Conservation (phyloP, 2,113 vertebrate species). For the Ursus arctos region DNA sequence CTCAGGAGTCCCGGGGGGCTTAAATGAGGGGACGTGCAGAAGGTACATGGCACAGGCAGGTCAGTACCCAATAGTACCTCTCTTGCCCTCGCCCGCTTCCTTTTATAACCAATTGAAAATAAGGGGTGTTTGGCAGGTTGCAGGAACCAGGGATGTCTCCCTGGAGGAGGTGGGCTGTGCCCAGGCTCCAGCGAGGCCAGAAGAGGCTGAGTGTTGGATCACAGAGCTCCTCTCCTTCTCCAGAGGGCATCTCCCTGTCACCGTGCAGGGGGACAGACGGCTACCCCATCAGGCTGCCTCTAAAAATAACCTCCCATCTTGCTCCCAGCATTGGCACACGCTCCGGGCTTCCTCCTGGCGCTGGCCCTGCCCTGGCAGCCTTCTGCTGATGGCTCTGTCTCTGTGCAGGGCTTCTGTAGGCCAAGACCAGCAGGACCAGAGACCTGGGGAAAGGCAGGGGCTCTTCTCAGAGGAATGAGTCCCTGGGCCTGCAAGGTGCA, state of each 20-base stretch:
- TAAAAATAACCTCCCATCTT: constrained; percentile 75
- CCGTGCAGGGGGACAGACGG: constrained; percentile 61
- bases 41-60: neutral
- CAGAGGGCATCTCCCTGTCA: constrained; percentile 44
- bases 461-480: neutral
- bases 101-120: neutral
- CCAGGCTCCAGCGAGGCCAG: neutral
- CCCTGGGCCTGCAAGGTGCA: neutral
- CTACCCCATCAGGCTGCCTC: constrained; percentile 69
- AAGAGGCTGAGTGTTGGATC: neutral
- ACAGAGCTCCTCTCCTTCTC: neutral
- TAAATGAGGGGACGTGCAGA: too few relatives aligned
- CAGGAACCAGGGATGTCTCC: neutral
- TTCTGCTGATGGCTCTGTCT: neutral
- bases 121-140: neutral
- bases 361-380: neutral
- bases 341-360: constrained; percentile 74
- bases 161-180: neutral
- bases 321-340: neutral
- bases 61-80: too few relatives aligned
- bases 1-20: neutral
- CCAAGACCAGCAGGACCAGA: neutral
- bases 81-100: neutral
- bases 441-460: neutral
- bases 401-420: neutral